A percentile compares a stretch with the other conserved stretches of the same genome.
These are phyloP conservation scores for Teleogryllus occipitalis DNA, from an alignment of 1,140 invertebrate genomes.

Conservation along the genomic window DNA sequence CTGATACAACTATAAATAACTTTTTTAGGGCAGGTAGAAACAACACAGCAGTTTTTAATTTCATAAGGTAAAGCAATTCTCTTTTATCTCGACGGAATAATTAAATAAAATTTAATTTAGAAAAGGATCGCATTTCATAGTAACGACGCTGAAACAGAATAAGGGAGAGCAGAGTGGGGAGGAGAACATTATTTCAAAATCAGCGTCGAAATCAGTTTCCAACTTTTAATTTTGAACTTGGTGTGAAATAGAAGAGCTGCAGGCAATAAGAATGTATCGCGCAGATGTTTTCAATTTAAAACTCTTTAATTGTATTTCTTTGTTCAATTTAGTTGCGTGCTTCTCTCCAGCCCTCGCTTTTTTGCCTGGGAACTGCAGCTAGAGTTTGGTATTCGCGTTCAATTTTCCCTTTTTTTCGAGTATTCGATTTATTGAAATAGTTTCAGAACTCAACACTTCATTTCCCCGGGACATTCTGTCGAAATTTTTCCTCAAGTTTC, in stretches of 20 bases:
- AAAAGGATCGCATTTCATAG: background rate
- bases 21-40: background rate
- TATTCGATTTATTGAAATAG: background rate
- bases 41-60: background rate
- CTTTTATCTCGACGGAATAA: background rate
- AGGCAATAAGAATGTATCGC: conserved; percentile 1
- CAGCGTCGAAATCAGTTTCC: background rate
- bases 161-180: background rate
- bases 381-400: background rate
- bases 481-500: no score
- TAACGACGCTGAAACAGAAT: background rate
- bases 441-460: background rate
- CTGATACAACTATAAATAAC: background rate
- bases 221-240: background rate
- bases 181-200: background rate
- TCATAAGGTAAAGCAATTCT: background rate
- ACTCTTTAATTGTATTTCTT: conserved; percentile 1
- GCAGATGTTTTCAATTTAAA: background rate
- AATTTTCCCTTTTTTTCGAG: background rate
- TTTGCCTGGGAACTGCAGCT: background rate
- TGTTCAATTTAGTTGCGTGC: background rate
- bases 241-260: background rate
- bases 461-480: background rate
- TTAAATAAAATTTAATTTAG: background rate
- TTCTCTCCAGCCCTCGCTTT: background rate